Conservation (phyloP, 2,888 invertebrate genomes). For the Tetramorium bicarinatum region DNA sequence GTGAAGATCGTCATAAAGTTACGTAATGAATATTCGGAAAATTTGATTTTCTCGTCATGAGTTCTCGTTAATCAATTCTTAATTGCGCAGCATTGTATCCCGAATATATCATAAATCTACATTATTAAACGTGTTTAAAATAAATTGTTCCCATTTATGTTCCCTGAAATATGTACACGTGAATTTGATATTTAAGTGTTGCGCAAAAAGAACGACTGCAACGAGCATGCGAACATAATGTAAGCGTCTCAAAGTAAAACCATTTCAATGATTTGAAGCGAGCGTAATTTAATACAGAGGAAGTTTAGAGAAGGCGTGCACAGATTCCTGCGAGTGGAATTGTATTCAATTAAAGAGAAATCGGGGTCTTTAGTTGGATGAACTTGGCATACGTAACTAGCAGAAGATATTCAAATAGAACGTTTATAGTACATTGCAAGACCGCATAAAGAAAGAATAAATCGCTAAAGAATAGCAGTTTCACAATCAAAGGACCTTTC, state of each 20-base stretch:
- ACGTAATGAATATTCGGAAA: neutral
- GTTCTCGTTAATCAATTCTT: conserved; percentile 1
- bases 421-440: conserved; percentile 2
- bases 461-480: neutral
- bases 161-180: neutral
- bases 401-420: conserved; percentile 39
- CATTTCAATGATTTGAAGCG: conserved; percentile 2
- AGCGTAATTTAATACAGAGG: conserved; percentile 20
- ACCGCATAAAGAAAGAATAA: conserved; percentile 22
- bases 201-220: neutral
- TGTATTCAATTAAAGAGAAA: conserved; percentile 51
- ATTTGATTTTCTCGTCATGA: neutral
- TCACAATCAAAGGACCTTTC: neutral
- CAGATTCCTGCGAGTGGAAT: conserved; percentile 32
- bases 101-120: neutral
- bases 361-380: conserved; percentile 40
- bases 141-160: neutral
- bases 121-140: neutral
- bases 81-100: neutral
- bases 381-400: conserved; percentile 31
- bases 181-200: neutral
- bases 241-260: conserved; percentile 5
- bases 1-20: neutral
- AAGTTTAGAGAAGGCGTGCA: conserved; percentile 25
- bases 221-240: neutral